Evolutionary conservation across 2,113 vertebrate species (phyloP), one percentile per base, ranked within the genome.

Genomic region (Orthochromis indermauri): DNA sequence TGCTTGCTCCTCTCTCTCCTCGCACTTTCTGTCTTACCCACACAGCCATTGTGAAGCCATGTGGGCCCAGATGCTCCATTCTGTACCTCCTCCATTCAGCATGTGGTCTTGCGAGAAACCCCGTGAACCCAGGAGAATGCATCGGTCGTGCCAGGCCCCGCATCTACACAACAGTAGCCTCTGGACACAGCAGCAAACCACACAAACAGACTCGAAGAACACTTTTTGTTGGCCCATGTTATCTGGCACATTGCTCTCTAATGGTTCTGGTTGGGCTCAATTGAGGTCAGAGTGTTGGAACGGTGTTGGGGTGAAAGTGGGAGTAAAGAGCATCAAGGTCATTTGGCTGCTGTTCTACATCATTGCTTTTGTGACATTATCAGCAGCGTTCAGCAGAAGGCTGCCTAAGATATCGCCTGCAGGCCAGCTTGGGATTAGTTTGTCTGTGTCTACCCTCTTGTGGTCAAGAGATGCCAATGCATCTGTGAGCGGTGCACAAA

Each of bases 261-360:
- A 94, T 93, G 92, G 91, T 87, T 91, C 89, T 90, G 88, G 91
- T 86, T 79, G 91, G 81, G 91, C 59, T 88, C 92, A 59, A 83
- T 84, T 86, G 84, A 93, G 93, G 92, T 94, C 90, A 85, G 86
- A 82, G 84, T 51, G 66, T 89, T 93, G 89, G 93, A 94, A 88
- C 80, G 4, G 88, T 5, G 6, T 86, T 14, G 76, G 86, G 93
- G 91, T 94, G 80, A 94, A 63, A 68, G 33, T 33, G 81, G 71
- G 93, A 91, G 85, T 82, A 92, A 93, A 93, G 92, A 93, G 90
- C 92, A 93, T 93, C 89, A 88, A 92, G 95, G 94, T 94, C 85
- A 91, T 90, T 89, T 92, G 90, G 93, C 92, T 87, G 63, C 71
- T 78, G 57, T 80, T 85, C 85, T 59, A 80, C 89, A 92, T 83